Evolutionary conservation across 2,888 invertebrate species (phyloP).

Genomic region (Drosophila parthenogenetica): DNA sequence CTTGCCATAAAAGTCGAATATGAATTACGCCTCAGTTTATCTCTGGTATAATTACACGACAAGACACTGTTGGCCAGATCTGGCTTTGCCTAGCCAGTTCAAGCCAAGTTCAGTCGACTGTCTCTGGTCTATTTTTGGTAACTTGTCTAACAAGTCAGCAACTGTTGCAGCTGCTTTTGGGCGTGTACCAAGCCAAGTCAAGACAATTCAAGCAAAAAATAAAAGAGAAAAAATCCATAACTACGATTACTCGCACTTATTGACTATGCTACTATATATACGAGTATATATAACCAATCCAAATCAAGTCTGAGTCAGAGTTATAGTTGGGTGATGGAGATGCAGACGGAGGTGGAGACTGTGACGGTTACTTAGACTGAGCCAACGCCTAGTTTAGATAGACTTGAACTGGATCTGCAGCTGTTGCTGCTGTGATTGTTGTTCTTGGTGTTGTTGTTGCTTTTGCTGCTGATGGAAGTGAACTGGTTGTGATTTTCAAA

Average conservation of each 20-base stretch:
- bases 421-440: constrained; percentile 27
- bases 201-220: not conserved
- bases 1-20: constrained; percentile 59
- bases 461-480: constrained; percentile 59
- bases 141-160: constrained; percentile 73
- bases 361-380: constrained; percentile 24
- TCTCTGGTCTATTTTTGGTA: constrained; percentile 76
- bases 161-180: constrained; percentile 57
- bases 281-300: constrained; percentile 41
- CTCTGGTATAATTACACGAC: constrained; percentile 47
- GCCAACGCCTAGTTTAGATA: constrained; percentile 45
- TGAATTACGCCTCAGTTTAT: constrained; percentile 55
- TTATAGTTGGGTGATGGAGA: not conserved
- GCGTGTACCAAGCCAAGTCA: constrained; percentile 39
- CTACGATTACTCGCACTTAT: constrained; percentile 41
- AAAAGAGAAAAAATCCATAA: constrained; percentile 45
- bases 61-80: constrained; percentile 39
- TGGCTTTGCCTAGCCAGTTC: constrained; percentile 22
- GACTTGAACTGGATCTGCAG: constrained; percentile 14
- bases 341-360: constrained; percentile 6
- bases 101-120: constrained; percentile 59
- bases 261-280: constrained; percentile 24
- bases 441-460: constrained; percentile 33
- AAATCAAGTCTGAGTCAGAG: constrained; percentile 37
- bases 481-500: constrained; percentile 49